phyloP scores from a whole-genome alignment of 2,888 invertebrate genomes.

The Standfussiana lucernea region DNA sequence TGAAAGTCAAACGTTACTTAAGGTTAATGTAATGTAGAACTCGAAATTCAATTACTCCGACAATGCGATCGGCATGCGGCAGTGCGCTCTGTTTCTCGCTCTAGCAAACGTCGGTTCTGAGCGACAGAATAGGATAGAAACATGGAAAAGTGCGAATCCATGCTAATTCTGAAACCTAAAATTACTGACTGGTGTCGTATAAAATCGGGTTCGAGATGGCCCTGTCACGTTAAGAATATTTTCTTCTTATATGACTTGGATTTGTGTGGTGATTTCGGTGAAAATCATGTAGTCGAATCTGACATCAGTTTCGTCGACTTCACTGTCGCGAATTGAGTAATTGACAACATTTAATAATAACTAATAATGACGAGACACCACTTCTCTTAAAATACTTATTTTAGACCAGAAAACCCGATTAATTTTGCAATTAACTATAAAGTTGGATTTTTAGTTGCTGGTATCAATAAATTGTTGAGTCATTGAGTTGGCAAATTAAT shows the following conservation, averaged over 20 bases:
- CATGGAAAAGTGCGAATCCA: not conserved
- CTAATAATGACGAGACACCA: not conserved
- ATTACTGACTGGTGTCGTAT: no score
- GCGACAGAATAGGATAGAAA: not conserved
- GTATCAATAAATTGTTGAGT: not conserved
- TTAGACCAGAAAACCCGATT: not conserved
- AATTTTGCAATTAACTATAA: not conserved
- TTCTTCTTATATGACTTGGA: not conserved
- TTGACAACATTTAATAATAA: not conserved
- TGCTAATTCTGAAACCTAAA: not conserved
- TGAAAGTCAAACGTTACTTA: not conserved
- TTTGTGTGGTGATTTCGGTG: not conserved
- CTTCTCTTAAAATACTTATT: not conserved
- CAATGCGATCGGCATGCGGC: not conserved
- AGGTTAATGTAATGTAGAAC: not conserved
- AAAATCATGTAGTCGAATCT: not conserved
- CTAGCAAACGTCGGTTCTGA: not conserved
- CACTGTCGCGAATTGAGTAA: not conserved
- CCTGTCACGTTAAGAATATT: not conserved
- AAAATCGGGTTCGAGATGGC: no score
- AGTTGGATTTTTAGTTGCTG: not conserved
- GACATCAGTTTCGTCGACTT: not conserved
- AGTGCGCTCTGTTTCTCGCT: not conserved
- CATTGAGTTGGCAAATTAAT: not conserved
- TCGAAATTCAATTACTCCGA: not conserved